Conservation (phyloP, 1,140 invertebrate genomes). For the Brachionus plicatilis region DNA sequence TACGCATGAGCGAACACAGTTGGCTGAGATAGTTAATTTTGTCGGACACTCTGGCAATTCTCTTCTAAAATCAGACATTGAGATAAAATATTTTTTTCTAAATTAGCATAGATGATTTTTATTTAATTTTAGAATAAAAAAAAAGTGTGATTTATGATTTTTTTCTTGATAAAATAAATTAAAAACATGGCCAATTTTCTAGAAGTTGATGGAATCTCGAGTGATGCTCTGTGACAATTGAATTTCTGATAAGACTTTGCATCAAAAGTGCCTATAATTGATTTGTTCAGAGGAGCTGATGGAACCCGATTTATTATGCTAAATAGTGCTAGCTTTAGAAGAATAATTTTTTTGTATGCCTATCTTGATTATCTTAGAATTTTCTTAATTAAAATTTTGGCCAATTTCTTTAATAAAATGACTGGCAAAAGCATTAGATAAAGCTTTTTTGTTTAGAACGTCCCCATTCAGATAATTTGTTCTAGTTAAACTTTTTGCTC, state of each 20-base stretch:
- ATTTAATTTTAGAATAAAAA: not conserved
- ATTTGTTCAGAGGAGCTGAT: not conserved
- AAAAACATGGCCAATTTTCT: not conserved
- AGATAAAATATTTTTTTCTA: not conserved
- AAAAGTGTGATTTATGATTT: not conserved
- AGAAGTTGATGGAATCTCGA: not conserved
- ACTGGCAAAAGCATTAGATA: not conserved
- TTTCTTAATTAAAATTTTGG: not conserved
- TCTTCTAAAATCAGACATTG: not conserved
- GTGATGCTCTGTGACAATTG: not conserved
- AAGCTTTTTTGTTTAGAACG: not conserved
- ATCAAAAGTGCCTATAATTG: not conserved
- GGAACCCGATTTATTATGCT: not conserved
- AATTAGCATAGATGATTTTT: too few relatives aligned
- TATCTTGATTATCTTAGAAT: not conserved
- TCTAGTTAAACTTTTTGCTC: not conserved
- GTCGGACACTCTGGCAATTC: not conserved
- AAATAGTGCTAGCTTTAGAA: not conserved
- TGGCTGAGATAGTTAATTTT: not conserved
- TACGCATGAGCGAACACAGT: not conserved
- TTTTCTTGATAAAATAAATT: not conserved
- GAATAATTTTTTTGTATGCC: not conserved
- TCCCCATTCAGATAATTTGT: not conserved
- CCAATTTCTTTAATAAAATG: not conserved
- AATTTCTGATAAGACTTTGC: not conserved